Evolutionary conservation across 2,113 vertebrate species (phyloP), one percentile per base, ranked within the genome.

Genomic region (Gasterosteus aculeatus): DNA sequence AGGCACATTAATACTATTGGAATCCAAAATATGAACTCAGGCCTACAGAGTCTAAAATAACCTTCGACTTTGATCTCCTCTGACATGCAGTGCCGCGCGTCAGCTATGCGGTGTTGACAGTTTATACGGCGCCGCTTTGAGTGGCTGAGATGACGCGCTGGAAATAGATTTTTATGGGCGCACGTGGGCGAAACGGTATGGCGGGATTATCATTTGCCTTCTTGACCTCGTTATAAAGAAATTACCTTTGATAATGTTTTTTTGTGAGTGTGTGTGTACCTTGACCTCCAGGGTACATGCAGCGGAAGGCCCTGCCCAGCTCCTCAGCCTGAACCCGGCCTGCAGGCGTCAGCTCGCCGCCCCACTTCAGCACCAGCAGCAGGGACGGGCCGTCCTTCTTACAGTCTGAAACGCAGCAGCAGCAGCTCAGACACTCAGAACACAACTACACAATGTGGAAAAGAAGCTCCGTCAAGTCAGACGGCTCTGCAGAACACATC

Each of bases 201-300:
- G 54, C 42, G 58, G 39, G 18, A 18, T 33, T 19, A 64, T 33
- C 18, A 22, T 64, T 19, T 60, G 10, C 53, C 2, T 6, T 54
- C 18, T 14, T 41, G 16, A 63, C 33, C 39, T 38, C 10, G 14
- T 10, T 72, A 16, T 7, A 26, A 26, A 22, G 47, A 39, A 51
- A 10, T 63, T 0, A 15, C n/a, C 22, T 26, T 1, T 14, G 10
- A 15, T 31, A 14, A 31, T 18, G 15, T 41, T 44, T 57, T 1
- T 47, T 51, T 42, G 16, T 29, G 11, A 7, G 12, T 62, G 19
- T 47, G 11, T 10, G 65, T 87, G 86, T 90, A 99, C 98, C 98
- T 95, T 99, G 97, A 66, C 98, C 98, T 85, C 98, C 97, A 0
- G 98, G 98, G 82, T 99, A 99, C 98, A 99, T 99, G 92, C 97